Percentiles rank a stretch among this genome's conserved stretches.
phyloP scores from a whole-genome alignment of 2,113 vertebrate genomes.

The Alaudala cheleensis region DNA sequence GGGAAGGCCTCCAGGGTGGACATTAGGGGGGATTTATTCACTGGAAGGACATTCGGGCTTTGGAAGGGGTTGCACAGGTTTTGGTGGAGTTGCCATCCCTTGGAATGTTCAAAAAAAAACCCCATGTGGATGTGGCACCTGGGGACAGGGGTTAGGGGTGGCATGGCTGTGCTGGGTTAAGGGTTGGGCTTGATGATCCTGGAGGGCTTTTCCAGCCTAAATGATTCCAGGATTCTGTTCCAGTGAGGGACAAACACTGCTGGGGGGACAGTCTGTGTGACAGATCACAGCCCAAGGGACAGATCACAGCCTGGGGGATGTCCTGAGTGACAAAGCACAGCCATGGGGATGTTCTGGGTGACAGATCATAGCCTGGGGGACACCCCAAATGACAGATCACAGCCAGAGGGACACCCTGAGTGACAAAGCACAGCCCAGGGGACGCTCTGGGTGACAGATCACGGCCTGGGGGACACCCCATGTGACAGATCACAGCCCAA shows the following conservation, averaged over 20 bases:
- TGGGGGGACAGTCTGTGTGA: background rate
- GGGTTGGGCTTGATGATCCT: background rate
- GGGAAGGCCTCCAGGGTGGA: background rate
- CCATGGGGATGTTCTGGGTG: no score
- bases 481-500: background rate
- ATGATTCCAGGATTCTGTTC: background rate
- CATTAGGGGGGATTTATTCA: background rate
- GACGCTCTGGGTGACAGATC: background rate
- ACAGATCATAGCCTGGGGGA: background rate
- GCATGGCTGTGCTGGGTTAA: fast-evolving
- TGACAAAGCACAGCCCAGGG: background rate
- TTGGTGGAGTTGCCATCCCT: fast-evolving
- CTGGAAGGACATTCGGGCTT: fast-evolving
- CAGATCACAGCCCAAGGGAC: background rate
- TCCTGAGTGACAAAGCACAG: fast-evolving
- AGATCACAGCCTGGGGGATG: background rate
- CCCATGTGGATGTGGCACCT: fast-evolving
- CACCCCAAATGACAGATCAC: fast-evolving
- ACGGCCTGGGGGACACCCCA: fast-evolving
- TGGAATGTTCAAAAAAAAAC: background rate
- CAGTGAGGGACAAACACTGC: fast-evolving
- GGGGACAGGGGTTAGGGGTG: background rate
- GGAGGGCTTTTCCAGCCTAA: background rate
- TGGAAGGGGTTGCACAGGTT: background rate
- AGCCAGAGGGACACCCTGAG: fast-evolving